Evolutionary conservation across 2,888 invertebrate genomes (phyloP).

Genomic region (Quadriops clusia): DNA sequence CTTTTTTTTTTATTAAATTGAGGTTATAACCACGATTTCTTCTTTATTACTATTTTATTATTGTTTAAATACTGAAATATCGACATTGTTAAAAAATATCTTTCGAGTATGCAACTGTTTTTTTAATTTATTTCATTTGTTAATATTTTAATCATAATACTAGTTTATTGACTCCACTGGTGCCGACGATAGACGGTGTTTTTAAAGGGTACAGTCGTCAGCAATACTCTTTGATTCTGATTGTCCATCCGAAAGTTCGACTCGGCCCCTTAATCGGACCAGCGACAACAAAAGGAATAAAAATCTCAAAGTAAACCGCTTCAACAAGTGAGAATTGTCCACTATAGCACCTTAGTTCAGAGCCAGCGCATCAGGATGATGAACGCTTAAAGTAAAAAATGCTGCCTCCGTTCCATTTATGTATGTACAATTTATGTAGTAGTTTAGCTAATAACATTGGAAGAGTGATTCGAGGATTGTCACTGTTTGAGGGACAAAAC

Average conservation of each 20-base stretch:
- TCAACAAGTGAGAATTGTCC: no score
- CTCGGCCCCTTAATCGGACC: neutral
- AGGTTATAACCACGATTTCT: conserved; percentile 23
- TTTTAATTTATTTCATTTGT: conserved; percentile 13
- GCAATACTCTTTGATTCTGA: conserved; percentile 27
- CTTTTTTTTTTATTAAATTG: conserved; percentile 9
- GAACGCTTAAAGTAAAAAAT: no score
- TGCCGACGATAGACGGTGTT: no score
- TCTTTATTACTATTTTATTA: conserved; percentile 19
- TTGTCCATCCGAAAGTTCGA: conserved; percentile 23
- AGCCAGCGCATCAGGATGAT: no score
- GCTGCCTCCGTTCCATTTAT: no score
- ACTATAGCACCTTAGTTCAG: no score
- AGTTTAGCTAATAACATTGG: no score
- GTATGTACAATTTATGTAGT: no score
- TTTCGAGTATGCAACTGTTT: conserved; percentile 14
- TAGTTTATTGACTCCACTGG: conserved; percentile 26
- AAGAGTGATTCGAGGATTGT: no score
- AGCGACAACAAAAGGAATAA: neutral
- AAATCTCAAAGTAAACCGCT: no score
- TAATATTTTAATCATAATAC: no score
- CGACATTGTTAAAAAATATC: conserved; percentile 25
- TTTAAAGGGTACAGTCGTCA: conserved; percentile 29
- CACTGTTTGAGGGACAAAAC: no score
- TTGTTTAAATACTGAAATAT: conserved; percentile 26